Percentiles rank a stretch among this genome's conserved stretches.
These are phyloP conservation scores for Pelobates cultripes DNA, from an alignment of 2,797 vertebrate species.

Conservation along the genomic window DNA sequence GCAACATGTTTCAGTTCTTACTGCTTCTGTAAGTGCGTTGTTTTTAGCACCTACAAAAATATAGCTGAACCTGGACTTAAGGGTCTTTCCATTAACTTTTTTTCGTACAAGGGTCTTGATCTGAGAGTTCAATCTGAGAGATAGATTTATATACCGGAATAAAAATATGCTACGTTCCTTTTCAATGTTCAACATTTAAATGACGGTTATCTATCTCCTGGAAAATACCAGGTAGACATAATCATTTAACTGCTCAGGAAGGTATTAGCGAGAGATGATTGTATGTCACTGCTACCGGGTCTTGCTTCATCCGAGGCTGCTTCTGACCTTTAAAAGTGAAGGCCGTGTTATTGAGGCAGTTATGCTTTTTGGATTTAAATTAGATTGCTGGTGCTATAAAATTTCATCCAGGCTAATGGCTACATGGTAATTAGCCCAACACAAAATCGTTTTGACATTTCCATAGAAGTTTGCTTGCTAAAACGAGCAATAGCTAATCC, in stretches of 20 bases:
- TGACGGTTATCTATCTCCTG: background rate
- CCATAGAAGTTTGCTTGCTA: background rate
- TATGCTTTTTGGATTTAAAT: slow-evolving; percentile 37
- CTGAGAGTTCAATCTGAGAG: too few species aligned
- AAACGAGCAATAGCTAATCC: slow-evolving; percentile 10
- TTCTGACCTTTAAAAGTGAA: slow-evolving; percentile 45
- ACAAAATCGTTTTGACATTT: slow-evolving; percentile 45
- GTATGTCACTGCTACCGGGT: slow-evolving; percentile 2
- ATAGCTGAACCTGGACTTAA: too few species aligned
- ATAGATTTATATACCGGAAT: too few species aligned
- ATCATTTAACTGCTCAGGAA: background rate
- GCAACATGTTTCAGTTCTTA: too few species aligned
- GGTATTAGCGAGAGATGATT: slow-evolving; percentile 15
- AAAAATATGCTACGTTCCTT: too few species aligned
- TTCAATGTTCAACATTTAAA: background rate
- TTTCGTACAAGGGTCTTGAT: too few species aligned
- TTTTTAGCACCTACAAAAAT: too few species aligned
- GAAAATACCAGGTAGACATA: background rate
- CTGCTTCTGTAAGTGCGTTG: too few species aligned
- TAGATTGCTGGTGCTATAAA: slow-evolving; percentile 26
- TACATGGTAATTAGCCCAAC: slow-evolving; percentile 16
- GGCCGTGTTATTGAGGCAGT: slow-evolving; percentile 30
- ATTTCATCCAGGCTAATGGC: slow-evolving; percentile 19
- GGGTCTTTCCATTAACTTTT: too few species aligned
- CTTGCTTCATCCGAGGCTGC: background rate